These are phyloP conservation scores for Thymelicus acteon DNA, from an alignment of 2,888 invertebrate genomes.

Conservation along the genomic window DNA sequence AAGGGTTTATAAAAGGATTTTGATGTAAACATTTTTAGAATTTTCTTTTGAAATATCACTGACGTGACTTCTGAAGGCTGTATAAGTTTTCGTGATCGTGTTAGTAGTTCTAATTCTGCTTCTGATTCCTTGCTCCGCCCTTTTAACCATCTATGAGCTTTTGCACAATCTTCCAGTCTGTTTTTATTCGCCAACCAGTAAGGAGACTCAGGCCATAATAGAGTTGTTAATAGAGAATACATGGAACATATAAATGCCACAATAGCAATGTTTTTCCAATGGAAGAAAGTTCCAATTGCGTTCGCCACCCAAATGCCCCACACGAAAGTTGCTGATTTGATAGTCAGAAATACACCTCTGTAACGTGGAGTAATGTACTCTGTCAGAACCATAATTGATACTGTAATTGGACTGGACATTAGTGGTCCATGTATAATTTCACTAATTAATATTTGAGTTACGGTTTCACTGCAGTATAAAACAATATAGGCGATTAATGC, in stretches of 20 bases:
- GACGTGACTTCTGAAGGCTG: conserved; percentile 21
- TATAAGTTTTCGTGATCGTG: conserved; percentile 43
- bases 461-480: conserved; percentile 41
- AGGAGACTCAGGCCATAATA: conserved; percentile 46
- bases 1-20: conserved; percentile 40
- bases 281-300: conserved; percentile 41
- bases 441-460: conserved; percentile 41
- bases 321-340: conserved; percentile 41
- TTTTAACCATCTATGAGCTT: conserved; percentile 43
- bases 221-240: conserved; percentile 35
- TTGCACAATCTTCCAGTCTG: conserved; percentile 41
- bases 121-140: conserved; percentile 41
- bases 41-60: conserved; percentile 5
- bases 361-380: conserved; percentile 43
- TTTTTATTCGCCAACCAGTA: conserved; percentile 44
- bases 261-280: conserved; percentile 43
- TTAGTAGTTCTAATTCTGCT: conserved; percentile 38
- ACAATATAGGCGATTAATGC: conserved; percentile 14
- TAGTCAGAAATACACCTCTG: conserved; percentile 44
- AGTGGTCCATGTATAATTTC: conserved; percentile 41
- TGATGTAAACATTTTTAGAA: background rate
- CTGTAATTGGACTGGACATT: conserved; percentile 31
- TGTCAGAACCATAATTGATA: conserved; percentile 41
- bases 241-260: conserved; percentile 36
- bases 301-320: conserved; percentile 45